Base-by-base conservation (phyloP, 2,113 vertebrate genomes). In the Sardina pilchardus region DNA sequence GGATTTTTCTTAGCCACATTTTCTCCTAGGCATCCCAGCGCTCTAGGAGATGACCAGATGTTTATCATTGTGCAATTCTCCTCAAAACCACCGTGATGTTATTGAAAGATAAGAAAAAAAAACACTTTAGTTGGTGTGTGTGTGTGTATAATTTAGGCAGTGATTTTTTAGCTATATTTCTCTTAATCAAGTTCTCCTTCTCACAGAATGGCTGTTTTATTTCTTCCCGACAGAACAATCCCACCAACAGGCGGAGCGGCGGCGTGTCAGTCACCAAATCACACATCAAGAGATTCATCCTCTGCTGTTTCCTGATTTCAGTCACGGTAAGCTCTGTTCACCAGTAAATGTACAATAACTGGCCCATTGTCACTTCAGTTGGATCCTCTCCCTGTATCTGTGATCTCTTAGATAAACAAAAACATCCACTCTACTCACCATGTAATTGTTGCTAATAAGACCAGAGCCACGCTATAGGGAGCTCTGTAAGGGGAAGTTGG, bases 201-300 rank as follows among this genome's bases (percentile, higher is more conserved):
- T 34, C 71, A 78, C 34, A 14, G 21, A 14, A 78, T 16, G 10
- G 12, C 30, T 78, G 34, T 78, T 71, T 71, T 71, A n/a, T 71
- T 36, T 78, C 92, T 85, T 91, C 85, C 88, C 87, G 1, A 90
- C 92, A 99, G 98, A 99, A 96, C 91, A 98, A 97, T 92, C 97
- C 97, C 88, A 97, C 96, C 96, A 99, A 97, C 95, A 99, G 98
- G 93, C 5, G 97, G 91, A 95, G 93, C 83, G 92, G 92, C 0
- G 89, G 85, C 59, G 94, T 89, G 90, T 93, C 94, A 0, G 96
- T 99, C 91, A 97, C 95, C 6, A 96, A 97, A 0, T 92, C 95
- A 0, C 96, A 99, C 67, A 99, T 99, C 92, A 98, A 98, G 92
- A 98, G 95, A 95, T 99, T 99, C 94, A 99, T 97, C 6, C 97